Conservation (phyloP, 2,888 invertebrate genomes). For the Synergus umbraculus region DNA sequence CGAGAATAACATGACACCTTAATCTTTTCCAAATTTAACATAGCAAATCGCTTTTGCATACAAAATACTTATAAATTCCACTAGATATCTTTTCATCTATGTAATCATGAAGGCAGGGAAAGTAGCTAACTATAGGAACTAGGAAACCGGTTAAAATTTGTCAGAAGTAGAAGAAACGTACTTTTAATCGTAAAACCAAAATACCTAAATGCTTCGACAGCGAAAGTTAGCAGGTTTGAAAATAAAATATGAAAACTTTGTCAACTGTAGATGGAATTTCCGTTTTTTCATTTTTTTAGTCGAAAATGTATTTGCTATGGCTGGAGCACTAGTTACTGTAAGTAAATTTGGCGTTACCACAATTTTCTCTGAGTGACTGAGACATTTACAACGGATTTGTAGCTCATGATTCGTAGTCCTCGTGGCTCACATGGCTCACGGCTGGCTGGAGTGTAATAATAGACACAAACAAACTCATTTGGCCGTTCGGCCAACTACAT, state of each 20-base stretch:
- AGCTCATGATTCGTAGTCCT: constrained; percentile 42
- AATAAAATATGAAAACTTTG: not conserved
- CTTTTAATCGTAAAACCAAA: not conserved
- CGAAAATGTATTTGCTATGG: not conserved
- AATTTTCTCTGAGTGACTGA: constrained; percentile 33
- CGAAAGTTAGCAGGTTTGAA: too few species aligned
- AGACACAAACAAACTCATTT: constrained; percentile 74
- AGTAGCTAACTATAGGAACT: not conserved
- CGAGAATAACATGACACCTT: not conserved
- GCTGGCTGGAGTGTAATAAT: constrained; percentile 73
- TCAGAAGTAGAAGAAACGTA: not conserved
- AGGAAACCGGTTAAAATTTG: not conserved
- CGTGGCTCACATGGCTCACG: constrained; percentile 61
- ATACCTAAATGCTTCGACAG: not conserved
- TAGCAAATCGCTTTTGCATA: not conserved
- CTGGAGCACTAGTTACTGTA: constrained; percentile 2
- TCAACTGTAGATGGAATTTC: not conserved
- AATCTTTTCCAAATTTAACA: not conserved
- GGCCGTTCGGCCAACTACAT: constrained; percentile 74
- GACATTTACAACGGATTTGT: constrained; percentile 37
- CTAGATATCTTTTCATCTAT: not conserved
- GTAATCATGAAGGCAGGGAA: not conserved
- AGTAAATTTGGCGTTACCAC: constrained; percentile 37
- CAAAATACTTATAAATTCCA: not conserved
- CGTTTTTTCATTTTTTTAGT: too few species aligned